Conservation (phyloP, 2,113 vertebrate genomes). For the Corythornis cristatus region DNA sequence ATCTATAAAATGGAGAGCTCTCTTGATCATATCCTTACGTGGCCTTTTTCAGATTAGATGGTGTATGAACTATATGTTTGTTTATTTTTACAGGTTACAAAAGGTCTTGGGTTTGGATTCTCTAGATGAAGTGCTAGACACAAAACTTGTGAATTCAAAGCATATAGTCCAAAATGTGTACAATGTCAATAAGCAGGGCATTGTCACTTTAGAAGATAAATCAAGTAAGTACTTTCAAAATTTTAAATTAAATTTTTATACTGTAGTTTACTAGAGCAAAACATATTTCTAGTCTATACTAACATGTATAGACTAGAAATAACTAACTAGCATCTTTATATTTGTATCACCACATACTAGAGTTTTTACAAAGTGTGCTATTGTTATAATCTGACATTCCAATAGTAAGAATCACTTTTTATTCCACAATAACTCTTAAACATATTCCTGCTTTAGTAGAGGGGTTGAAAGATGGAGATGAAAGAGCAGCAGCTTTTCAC, state of each 20-base stretch:
- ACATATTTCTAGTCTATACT: not conserved
- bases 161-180: slow-evolving; percentile 85
- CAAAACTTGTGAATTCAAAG: slow-evolving; percentile 79
- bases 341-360: not conserved
- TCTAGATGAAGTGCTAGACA: slow-evolving; percentile 82
- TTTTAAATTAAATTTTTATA: not conserved
- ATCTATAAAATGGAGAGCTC: not conserved
- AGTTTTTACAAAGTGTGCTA: not conserved
- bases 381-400: not conserved
- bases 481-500: not conserved
- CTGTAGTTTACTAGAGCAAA: not conserved
- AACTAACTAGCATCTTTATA: not conserved
- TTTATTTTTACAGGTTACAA: slow-evolving; percentile 79
- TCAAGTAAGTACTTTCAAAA: slow-evolving; percentile 76
- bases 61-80: not conserved
- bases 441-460: not conserved
- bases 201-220: slow-evolving; percentile 84
- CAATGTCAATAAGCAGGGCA: slow-evolving; percentile 83
- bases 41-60: not conserved
- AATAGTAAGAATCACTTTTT: not conserved
- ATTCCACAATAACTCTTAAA: not conserved
- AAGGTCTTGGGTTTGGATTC: slow-evolving; percentile 83
- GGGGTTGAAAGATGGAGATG: not conserved
- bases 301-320: not conserved
- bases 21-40: not conserved